A percentile compares a stretch with the other conserved stretches of the same genome.
phyloP scores from a whole-genome alignment of 2,113 vertebrate species.

The Peromyscus californicus region DNA sequence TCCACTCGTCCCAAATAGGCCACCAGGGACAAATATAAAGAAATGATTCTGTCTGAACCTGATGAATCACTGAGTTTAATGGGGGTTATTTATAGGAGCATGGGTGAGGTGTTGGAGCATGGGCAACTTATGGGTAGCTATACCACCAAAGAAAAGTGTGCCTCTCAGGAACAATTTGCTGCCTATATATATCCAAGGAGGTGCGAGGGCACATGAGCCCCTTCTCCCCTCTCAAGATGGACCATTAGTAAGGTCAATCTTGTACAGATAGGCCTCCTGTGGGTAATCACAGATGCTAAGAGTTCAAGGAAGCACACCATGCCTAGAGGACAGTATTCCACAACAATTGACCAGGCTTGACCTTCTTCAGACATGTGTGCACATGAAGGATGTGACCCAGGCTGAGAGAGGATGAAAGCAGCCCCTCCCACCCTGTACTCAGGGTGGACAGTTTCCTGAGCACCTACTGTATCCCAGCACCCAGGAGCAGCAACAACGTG shows the following conservation, averaged over 20 bases:
- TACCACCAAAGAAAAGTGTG: background rate
- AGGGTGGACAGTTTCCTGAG: background rate
- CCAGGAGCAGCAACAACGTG: background rate
- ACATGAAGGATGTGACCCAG: background rate
- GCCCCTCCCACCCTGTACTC: background rate
- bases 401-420: background rate
- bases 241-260: background rate
- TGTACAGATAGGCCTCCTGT: no score
- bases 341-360: background rate
- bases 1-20: no score
- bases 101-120: background rate
- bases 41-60: background rate
- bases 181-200: background rate
- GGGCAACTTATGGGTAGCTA: background rate
- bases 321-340: background rate
- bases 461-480: background rate
- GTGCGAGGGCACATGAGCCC: background rate
- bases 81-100: no score
- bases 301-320: background rate
- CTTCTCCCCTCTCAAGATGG: background rate
- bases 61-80: background rate
- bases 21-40: background rate
- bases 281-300: background rate
- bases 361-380: background rate
- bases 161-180: background rate